A percentile compares a stretch with the other conserved stretches of the same genome.
Evolutionary conservation across 2,113 vertebrate species (phyloP).

Genomic region (Bambusicola thoracicus): DNA sequence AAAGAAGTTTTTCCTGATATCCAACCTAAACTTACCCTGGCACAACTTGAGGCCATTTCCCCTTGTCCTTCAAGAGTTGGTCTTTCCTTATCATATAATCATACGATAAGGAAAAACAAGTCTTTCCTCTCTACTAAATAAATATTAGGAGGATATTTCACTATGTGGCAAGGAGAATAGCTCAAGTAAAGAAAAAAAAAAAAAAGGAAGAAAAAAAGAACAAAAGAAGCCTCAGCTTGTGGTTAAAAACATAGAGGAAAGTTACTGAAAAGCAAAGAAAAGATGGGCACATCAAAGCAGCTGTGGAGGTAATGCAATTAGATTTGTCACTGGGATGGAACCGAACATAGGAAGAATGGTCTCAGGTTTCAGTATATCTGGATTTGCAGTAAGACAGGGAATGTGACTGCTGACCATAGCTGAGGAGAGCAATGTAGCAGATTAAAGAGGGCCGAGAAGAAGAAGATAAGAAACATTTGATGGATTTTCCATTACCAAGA

Average conservation of each 20-base stretch:
- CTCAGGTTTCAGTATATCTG: slow-evolving; percentile 16
- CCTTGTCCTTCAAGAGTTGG: background rate
- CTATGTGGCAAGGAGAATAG: background rate
- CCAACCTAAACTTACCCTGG: too few species aligned
- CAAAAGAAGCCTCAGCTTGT: background rate
- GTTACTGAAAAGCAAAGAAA: background rate
- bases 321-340: slow-evolving; percentile 32
- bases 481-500: background rate
- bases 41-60: too few species aligned
- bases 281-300: background rate
- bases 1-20: too few species aligned
- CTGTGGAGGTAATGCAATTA: background rate
- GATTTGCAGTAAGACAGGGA: background rate
- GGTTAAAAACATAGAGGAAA: slow-evolving; percentile 7
- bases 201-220: background rate
- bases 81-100: background rate
- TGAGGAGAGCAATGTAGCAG: background rate
- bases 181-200: background rate
- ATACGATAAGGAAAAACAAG: background rate
- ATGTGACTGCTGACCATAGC: background rate
- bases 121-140: background rate
- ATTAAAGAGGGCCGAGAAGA: background rate
- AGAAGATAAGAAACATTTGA: background rate
- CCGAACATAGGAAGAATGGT: background rate
- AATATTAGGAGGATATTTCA: background rate